Percentiles rank a stretch among this genome's conserved stretches.
phyloP scores from a whole-genome alignment of 2,888 invertebrate genomes.

The Dichetophora obliterata region DNA sequence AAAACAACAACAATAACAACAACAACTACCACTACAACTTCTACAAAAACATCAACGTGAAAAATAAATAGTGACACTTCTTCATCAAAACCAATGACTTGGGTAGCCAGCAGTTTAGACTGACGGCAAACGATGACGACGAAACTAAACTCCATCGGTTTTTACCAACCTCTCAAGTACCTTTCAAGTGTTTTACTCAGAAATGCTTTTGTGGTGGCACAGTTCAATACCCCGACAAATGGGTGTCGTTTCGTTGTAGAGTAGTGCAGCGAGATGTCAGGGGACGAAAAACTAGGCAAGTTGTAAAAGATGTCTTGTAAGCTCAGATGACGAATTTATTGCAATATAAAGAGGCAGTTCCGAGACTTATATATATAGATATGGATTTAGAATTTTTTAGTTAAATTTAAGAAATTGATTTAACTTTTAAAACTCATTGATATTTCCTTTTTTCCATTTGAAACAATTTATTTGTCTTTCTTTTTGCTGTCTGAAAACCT shows the following conservation, averaged over 20 bases:
- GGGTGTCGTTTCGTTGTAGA: not conserved
- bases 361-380: too few species aligned
- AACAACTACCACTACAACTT: not conserved
- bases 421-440: too few species aligned
- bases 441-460: too few species aligned
- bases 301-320: too few species aligned
- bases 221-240: slow-evolving; percentile 48
- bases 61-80: slow-evolving; percentile 21
- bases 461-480: too few species aligned
- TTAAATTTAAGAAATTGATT: too few species aligned
- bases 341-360: too few species aligned
- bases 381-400: too few species aligned
- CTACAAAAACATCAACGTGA: not conserved
- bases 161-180: slow-evolving; percentile 60
- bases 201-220: slow-evolving; percentile 1
- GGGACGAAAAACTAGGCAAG: too few species aligned
- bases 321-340: too few species aligned
- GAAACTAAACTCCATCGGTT: not conserved
- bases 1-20: not conserved
- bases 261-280: not conserved
- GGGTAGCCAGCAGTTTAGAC: not conserved
- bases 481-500: too few species aligned
- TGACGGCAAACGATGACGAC: not conserved
- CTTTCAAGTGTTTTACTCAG: slow-evolving; percentile 63
- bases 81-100: slow-evolving; percentile 17